Conservation (phyloP, 2,113 vertebrate species). For the Cariama cristata region DNA sequence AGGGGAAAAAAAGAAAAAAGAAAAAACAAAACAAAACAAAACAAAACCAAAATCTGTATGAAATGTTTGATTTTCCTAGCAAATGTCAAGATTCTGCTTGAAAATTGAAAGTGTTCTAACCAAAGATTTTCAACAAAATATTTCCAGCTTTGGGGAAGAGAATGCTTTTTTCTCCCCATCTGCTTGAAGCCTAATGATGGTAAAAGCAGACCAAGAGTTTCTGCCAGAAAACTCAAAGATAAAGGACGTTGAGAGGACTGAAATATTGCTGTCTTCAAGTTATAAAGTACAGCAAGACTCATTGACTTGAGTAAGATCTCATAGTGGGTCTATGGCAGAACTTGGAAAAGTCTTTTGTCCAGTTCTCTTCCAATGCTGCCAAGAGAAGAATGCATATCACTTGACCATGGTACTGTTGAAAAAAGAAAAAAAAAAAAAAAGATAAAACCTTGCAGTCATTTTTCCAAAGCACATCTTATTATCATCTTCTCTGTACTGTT, state of each 20-base stretch:
- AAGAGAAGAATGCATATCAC: not conserved
- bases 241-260: not conserved
- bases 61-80: not conserved
- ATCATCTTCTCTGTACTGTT: not conserved
- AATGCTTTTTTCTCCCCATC: accelerated
- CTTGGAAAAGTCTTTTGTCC: not conserved
- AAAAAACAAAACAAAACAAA: not conserved
- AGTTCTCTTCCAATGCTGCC: not conserved
- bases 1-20: not conserved
- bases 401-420: not conserved
- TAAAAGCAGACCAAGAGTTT: not conserved
- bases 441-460: not conserved
- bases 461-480: not conserved
- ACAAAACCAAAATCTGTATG: too few species aligned
- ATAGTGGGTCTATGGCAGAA: not conserved
- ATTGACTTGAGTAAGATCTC: not conserved
- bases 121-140: not conserved
- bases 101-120: not conserved
- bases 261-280: not conserved
- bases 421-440: not conserved
- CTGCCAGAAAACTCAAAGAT: not conserved
- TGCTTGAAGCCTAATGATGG: not conserved
- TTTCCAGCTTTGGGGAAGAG: not conserved
- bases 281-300: not conserved
- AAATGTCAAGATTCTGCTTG: not conserved